Evolutionary conservation across 2,888 invertebrate species (phyloP), one percentile per base, ranked within the genome.

Genomic region (Unio pictorum): DNA sequence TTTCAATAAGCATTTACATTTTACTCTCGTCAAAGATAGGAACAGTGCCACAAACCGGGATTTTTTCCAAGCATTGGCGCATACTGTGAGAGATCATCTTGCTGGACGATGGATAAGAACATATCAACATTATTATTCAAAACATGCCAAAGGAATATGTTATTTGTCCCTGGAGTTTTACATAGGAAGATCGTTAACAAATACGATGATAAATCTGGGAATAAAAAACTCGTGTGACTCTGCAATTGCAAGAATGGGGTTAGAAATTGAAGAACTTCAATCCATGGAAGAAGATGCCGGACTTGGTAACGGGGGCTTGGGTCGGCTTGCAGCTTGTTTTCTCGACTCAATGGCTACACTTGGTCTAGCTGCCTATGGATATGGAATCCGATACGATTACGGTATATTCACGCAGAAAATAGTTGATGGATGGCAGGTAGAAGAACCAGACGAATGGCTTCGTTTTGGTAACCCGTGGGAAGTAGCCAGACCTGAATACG

Each of bases 391-490:
- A 81, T 99, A 99, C 90, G 99, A 99, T 89, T 99, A 99, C 90
- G 99, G 99, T 81, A 99, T 99, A 87, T 99, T 99, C 90, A 71
- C 74, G 20, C 79, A 79, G 64, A 71, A 64, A 63, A 75, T 79
- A 20, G 30, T 63, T 28, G 67, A 72, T 20, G 79, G 79, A 3
- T 71, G 74, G 61, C 80, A 92, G 91, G 86, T 94, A 69, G 99
- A 99, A 90, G 98, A 98, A 89, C 98, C 99, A 1, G 99, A 99
- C 87, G 98, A 99, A 91, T 99, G 99, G 99, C 92, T 99, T 82
- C 93, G 98, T 30, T 98, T 93, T 91, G 98, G 98, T 71, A 98
- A 98, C 91, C 99, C 99, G 0, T 99, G 99, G 99, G 99, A 99
- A 91, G 98, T 98, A 91, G 97, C 98, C 0, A 93, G 99, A 60